A percentile compares a stretch with the other conserved stretches of the same genome.
These are phyloP conservation scores for Papilio polytes DNA, from an alignment of 1,140 invertebrate species.

Conservation along the genomic window DNA sequence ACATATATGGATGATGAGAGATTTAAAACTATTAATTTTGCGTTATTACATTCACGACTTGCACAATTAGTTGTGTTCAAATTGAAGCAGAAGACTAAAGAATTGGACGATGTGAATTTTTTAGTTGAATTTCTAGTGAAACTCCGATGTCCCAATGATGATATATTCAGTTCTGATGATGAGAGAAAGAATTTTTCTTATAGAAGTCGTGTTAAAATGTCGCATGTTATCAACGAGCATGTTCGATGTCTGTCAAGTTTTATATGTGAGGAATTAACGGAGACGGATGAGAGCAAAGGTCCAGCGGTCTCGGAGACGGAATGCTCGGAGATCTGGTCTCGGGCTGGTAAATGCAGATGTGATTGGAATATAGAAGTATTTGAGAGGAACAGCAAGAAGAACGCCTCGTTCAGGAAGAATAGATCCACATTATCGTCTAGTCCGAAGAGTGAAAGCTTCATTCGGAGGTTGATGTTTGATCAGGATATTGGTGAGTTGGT, in stretches of 20 bases:
- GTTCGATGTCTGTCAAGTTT: constrained; percentile 78
- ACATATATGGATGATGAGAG: constrained; percentile 87
- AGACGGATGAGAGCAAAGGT: constrained; percentile 56
- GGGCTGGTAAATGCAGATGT: constrained; percentile 70
- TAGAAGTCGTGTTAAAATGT: constrained; percentile 58
- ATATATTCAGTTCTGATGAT: constrained; percentile 78
- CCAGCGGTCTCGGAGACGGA: constrained; percentile 82
- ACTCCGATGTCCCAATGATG: constrained; percentile 77
- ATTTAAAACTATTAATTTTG: constrained; percentile 85
- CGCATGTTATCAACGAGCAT: constrained; percentile 66
- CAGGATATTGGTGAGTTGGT: constrained; percentile 69
- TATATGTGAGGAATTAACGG: constrained; percentile 74
- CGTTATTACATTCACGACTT: constrained; percentile 86
- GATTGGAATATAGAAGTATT: constrained; percentile 76
- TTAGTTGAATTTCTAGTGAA: constrained; percentile 69
- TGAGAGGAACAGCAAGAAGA: constrained; percentile 78
- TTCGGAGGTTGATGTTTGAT: constrained; percentile 67
- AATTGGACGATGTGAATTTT: constrained; percentile 70
- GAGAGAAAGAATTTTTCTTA: constrained; percentile 60
- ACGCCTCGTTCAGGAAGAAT: constrained; percentile 77
- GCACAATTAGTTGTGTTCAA: constrained; percentile 85
- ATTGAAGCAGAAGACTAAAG: constrained; percentile 67
- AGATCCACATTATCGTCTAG: constrained; percentile 76
- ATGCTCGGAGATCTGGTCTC: constrained; percentile 84
- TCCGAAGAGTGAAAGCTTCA: constrained; percentile 73